These are phyloP conservation scores for Steinernema carpocapsae DNA, from an alignment of 2,888 invertebrate species.

Conservation along the genomic window DNA sequence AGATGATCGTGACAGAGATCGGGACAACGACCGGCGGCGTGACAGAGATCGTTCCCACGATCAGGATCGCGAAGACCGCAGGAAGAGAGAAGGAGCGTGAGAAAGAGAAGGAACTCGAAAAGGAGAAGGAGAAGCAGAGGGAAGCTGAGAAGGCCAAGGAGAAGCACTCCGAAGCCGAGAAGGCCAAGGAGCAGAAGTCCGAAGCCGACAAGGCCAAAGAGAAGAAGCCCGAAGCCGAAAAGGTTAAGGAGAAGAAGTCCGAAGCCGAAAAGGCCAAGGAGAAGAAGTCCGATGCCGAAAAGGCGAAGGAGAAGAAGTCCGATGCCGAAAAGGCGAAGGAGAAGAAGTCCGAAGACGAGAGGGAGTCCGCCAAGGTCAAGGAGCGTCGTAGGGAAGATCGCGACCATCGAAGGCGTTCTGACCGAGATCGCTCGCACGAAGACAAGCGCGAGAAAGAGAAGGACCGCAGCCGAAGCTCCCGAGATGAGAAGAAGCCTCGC, in stretches of 20 bases:
- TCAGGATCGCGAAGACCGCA: background rate
- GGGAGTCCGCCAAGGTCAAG: background rate
- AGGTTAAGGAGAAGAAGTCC: background rate
- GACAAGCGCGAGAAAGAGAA: background rate
- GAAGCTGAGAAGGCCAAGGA: constrained; percentile 1
- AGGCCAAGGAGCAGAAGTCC: no score
- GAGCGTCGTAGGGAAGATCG: background rate
- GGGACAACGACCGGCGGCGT: background rate
- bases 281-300: background rate
- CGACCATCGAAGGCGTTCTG: background rate
- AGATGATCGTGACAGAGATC: background rate
- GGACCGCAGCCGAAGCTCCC: background rate
- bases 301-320: background rate
- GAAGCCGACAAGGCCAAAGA: no score
- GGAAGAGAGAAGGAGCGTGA: constrained; percentile 1
- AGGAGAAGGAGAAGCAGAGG: background rate
- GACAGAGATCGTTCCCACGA: background rate
- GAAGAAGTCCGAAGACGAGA: no score
- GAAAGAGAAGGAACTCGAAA: constrained; percentile 21
- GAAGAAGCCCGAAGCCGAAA: background rate
- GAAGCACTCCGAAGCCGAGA: no score
- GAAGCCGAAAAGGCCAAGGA: background rate
- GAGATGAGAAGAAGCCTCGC: no score
- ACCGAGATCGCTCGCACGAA: background rate
- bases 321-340: background rate